Conservation (phyloP, 2,113 vertebrate species). For the Oncorhynchus clarkii region DNA sequence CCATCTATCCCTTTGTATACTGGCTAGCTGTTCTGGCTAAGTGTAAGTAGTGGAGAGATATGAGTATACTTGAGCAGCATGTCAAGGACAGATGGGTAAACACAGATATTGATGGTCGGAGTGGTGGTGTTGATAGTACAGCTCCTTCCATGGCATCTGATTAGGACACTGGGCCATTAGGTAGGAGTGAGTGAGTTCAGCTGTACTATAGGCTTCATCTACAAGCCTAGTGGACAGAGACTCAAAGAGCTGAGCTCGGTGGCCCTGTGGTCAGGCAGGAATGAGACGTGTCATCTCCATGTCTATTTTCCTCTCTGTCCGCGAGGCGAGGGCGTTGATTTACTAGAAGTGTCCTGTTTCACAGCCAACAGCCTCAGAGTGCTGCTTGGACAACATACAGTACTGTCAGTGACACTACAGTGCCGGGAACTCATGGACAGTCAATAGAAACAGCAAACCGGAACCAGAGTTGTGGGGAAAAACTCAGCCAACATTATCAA, state of each 20-base stretch:
- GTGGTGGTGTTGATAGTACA: not conserved
- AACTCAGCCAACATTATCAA: too few species aligned
- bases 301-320: not conserved
- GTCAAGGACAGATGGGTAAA: conserved; percentile 39
- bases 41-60: not conserved
- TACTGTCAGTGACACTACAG: too few species aligned
- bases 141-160: not conserved
- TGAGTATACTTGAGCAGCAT: not conserved
- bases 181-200: not conserved
- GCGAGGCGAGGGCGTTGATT: not conserved
- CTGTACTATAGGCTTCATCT: not conserved
- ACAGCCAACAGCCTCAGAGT: too few species aligned
- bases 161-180: not conserved
- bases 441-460: not conserved
- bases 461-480: not conserved
- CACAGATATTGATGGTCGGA: not conserved
- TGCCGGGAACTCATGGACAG: not conserved
- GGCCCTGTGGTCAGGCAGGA: not conserved
- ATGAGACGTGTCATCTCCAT: conserved; percentile 7
- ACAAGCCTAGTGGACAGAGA: not conserved
- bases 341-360: not conserved
- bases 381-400: too few species aligned
- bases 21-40: not conserved
- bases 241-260: not conserved
- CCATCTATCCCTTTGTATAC: not conserved